Percentiles rank a stretch among this genome's conserved stretches.
Evolutionary conservation across 2,797 vertebrate species (phyloP).

Genomic region (Girardinus metallicus): DNA sequence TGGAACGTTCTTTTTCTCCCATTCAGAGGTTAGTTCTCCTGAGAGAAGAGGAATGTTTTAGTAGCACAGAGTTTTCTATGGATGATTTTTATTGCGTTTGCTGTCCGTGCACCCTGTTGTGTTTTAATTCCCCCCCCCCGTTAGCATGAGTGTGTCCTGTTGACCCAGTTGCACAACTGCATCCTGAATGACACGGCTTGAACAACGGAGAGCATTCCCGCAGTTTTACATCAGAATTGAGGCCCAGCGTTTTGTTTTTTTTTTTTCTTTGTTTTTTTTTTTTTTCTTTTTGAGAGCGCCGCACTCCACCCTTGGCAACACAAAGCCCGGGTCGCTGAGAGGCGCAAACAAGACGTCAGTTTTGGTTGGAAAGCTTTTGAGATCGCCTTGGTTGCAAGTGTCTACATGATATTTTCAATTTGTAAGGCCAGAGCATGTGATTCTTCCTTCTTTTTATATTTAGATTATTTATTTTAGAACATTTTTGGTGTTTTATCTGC

Average conservation of each 20-base stretch:
- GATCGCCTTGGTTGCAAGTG: conserved; percentile 56
- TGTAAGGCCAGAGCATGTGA: conserved; percentile 67
- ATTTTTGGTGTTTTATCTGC: conserved; percentile 37
- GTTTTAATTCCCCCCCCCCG: conserved; percentile 49
- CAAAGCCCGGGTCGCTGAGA: conserved; percentile 52
- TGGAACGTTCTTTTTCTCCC: conserved; percentile 42
- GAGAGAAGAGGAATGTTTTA: conserved; percentile 31
- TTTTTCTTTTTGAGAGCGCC: conserved; percentile 46
- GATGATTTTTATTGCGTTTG: conserved; percentile 70
- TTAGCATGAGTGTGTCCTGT: conserved; percentile 42
- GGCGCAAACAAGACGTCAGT: conserved; percentile 59
- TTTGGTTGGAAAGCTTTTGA: conserved; percentile 71
- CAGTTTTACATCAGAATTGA: conserved; percentile 51
- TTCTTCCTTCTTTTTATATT: conserved; percentile 47
- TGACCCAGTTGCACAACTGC: conserved; percentile 47
- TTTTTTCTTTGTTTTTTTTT: fast-evolving
- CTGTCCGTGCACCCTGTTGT: conserved; percentile 60
- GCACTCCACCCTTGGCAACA: conserved; percentile 46
- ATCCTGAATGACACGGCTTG: conserved; percentile 55
- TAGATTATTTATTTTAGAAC: conserved; percentile 37
- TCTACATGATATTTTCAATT: conserved; percentile 59
- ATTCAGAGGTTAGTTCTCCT: conserved; percentile 46
- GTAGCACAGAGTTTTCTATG: conserved; percentile 50
- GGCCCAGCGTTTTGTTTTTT: conserved; percentile 27
- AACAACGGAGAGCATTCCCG: conserved; percentile 33